These are phyloP conservation scores for Gibbula magus DNA, from an alignment of 2,888 invertebrate genomes.

Conservation along the genomic window DNA sequence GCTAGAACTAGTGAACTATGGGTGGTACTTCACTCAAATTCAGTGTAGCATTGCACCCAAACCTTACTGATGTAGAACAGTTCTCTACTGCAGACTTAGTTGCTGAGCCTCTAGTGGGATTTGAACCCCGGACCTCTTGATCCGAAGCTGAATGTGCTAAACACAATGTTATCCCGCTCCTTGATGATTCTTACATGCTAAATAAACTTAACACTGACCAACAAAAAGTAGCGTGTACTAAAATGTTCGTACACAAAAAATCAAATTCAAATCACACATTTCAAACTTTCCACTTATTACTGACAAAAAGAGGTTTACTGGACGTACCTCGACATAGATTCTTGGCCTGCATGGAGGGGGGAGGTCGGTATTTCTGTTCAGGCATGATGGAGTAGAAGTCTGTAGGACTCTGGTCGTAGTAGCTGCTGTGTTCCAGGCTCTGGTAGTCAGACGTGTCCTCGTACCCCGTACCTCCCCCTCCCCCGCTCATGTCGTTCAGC, in stretches of 20 bases:
- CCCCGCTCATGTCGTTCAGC: constrained; percentile 59
- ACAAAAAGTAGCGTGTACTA: not conserved
- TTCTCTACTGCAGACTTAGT: too few species aligned
- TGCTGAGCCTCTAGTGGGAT: too few species aligned
- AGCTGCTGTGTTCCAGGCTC: constrained; percentile 79
- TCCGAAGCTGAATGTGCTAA: too few species aligned
- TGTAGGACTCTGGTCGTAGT: constrained; percentile 80
- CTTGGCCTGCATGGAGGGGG: constrained; percentile 65
- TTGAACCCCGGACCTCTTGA: too few species aligned
- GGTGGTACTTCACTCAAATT: too few species aligned
- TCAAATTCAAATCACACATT: not conserved
- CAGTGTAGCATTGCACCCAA: too few species aligned
- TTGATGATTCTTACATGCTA: too few species aligned
- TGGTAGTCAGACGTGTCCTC: constrained; percentile 75
- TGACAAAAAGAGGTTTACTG: too few species aligned
- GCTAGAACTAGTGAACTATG: too few species aligned
- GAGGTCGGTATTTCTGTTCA: constrained; percentile 84
- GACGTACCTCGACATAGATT: constrained; percentile 54
- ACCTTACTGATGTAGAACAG: too few species aligned
- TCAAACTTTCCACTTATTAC: not conserved
- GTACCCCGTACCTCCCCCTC: constrained; percentile 38
- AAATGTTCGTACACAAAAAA: not conserved
- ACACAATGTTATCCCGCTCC: too few species aligned
- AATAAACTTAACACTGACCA: not conserved
- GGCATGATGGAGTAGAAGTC: constrained; percentile 85